Evolutionary conservation across 2,113 vertebrate genomes (phyloP).

Genomic region (Strigops habroptila): DNA sequence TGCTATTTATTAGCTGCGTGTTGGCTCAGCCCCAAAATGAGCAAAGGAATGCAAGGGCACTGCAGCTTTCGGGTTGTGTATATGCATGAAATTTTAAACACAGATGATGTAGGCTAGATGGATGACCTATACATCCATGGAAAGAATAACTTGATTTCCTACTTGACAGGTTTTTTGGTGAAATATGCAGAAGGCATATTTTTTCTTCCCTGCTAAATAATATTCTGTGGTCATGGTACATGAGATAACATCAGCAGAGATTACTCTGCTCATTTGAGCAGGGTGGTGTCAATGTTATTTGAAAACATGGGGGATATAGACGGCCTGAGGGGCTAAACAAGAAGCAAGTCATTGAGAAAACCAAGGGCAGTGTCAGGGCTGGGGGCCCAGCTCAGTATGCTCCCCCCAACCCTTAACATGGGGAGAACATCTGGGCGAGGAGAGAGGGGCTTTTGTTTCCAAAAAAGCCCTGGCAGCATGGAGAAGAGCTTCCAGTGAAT

Average conservation of each 20-base stretch:
- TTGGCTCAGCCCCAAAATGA: neutral
- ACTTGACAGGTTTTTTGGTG: neutral
- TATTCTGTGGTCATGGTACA: neutral
- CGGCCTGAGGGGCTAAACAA: neutral
- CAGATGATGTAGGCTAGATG: neutral
- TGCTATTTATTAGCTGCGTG: neutral
- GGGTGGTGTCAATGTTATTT: too few species aligned
- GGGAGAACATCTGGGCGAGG: neutral
- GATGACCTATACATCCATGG: neutral
- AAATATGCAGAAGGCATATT: neutral
- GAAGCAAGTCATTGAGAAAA: neutral
- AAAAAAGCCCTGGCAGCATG: neutral
- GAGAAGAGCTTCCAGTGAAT: neutral
- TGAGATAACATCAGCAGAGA: neutral
- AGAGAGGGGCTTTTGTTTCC: neutral
- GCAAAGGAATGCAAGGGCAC: neutral
- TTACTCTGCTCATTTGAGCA: neutral
- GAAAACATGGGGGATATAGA: neutral
- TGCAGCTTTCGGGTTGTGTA: neutral
- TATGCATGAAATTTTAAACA: neutral
- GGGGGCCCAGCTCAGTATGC: fast-evolving
- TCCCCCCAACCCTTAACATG: neutral
- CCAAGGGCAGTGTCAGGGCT: neutral
- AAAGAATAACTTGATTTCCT: neutral
- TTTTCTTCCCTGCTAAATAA: neutral